Evolutionary conservation across 2,113 vertebrate species (phyloP).

Genomic region (Acinonyx jubatus): DNA sequence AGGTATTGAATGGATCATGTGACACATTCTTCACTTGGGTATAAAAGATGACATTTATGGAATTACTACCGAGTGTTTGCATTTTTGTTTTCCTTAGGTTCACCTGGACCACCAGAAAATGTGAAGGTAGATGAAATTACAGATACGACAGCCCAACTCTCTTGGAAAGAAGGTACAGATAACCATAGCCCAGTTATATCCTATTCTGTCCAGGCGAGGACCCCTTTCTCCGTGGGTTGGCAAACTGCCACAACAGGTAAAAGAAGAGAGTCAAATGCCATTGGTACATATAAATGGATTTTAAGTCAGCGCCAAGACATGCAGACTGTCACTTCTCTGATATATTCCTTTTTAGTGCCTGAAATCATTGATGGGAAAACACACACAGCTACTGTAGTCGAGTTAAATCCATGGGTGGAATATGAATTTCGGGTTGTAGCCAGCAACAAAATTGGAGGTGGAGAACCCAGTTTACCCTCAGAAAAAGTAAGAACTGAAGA

Average conservation of each 20-base stretch:
- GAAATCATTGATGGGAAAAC: constrained; percentile 92
- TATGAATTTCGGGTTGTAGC: constrained; percentile 98
- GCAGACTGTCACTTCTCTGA: not conserved
- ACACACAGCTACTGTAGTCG: constrained; percentile 94
- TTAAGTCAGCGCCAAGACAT: not conserved
- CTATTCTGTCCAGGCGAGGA: constrained; percentile 92
- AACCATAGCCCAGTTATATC: constrained; percentile 95
- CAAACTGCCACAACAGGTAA: constrained; percentile 94
- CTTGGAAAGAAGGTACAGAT: constrained; percentile 93
- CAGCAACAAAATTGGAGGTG: constrained; percentile 93
- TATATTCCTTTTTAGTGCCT: constrained; percentile 86
- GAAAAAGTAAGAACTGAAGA: constrained; percentile 97
- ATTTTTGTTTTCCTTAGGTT: constrained; percentile 86
- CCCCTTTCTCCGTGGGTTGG: constrained; percentile 97
- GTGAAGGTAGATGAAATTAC: constrained; percentile 95
- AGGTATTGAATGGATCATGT: not conserved
- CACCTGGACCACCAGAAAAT: constrained; percentile 92
- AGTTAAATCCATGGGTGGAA: constrained; percentile 97
- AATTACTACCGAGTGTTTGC: not conserved
- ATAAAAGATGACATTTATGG: not conserved
- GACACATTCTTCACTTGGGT: not conserved
- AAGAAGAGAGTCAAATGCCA: not conserved
- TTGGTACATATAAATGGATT: not conserved
- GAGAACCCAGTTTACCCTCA: constrained; percentile 95
- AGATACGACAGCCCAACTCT: constrained; percentile 94